Percentiles rank a stretch among this genome's conserved stretches.
Evolutionary conservation across 2,888 invertebrate species (phyloP).

Genomic region (Papilio elwesi): DNA sequence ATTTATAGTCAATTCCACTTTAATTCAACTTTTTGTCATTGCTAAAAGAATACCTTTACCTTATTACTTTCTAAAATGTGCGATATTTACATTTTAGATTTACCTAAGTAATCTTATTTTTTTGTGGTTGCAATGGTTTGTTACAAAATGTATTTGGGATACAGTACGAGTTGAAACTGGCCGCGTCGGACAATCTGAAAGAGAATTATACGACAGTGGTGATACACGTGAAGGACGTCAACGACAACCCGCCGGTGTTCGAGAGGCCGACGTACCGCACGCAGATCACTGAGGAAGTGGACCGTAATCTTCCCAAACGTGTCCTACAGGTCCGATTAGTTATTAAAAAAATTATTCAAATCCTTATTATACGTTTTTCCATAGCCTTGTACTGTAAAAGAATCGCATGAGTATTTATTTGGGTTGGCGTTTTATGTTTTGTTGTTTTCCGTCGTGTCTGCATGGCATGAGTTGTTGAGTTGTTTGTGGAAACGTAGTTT

Average conservation of each 20-base stretch:
- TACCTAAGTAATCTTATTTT: background rate
- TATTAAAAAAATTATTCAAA: slow-evolving; percentile 70
- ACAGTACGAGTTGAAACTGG: slow-evolving; percentile 96
- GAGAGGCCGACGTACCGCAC: slow-evolving; percentile 97
- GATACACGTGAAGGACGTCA: slow-evolving; percentile 98
- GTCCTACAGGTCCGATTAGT: slow-evolving; percentile 90
- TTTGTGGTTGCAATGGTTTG: background rate
- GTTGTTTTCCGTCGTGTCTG: slow-evolving; percentile 57
- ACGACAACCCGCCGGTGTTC: slow-evolving; percentile 99
- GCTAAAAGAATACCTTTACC: slow-evolving; percentile 14
- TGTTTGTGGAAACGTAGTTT: slow-evolving; percentile 63
- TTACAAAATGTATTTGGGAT: slow-evolving; percentile 48
- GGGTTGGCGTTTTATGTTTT: slow-evolving; percentile 53
- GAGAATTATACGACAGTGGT: slow-evolving; percentile 98
- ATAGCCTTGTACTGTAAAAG: slow-evolving; percentile 53
- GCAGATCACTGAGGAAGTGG: slow-evolving; percentile 98
- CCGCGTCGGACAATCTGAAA: slow-evolving; percentile 97
- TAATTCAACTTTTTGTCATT: slow-evolving; percentile 33
- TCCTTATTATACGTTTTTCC: slow-evolving; percentile 54
- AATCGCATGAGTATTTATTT: slow-evolving; percentile 59
- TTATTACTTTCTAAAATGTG: background rate
- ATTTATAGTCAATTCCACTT: slow-evolving; percentile 39
- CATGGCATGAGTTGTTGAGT: slow-evolving; percentile 77
- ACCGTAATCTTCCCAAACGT: slow-evolving; percentile 96
- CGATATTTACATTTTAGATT: slow-evolving; percentile 1